phyloP scores from a whole-genome alignment of 2,113 vertebrate species.

The Chaetodon auriga region DNA sequence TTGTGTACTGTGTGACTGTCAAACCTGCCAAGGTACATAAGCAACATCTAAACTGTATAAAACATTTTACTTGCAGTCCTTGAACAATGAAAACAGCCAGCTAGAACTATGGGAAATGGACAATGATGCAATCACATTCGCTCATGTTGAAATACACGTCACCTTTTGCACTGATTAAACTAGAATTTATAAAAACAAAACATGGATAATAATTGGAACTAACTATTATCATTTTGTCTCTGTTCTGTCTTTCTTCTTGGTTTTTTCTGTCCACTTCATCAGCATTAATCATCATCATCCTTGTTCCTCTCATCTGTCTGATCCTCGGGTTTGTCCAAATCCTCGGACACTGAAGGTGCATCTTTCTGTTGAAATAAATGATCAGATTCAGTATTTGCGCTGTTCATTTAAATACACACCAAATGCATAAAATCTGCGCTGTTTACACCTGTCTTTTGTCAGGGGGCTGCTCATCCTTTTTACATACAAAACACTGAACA shows the following conservation, averaged over 20 bases:
- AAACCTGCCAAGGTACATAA: background rate
- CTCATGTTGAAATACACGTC: background rate
- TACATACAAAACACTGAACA: background rate
- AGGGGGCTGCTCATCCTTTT: too few species aligned
- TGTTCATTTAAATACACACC: background rate
- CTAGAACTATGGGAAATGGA: background rate
- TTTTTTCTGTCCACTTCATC: background rate
- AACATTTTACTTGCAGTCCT: background rate
- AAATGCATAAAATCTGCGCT: background rate
- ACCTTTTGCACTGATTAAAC: background rate
- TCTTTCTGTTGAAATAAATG: constrained; percentile 50
- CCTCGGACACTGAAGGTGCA: constrained; percentile 52
- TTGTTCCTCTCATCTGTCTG: constrained; percentile 1
- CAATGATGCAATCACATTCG: background rate
- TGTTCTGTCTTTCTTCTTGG: background rate
- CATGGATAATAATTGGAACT: background rate
- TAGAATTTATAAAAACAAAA: background rate
- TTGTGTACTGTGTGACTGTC: background rate
- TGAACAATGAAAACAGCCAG: background rate
- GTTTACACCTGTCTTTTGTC: too few species aligned
- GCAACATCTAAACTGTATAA: background rate
- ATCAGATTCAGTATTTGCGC: background rate
- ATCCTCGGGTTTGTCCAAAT: constrained; percentile 43
- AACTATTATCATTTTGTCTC: background rate
- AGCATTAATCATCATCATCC: background rate